Conservation (phyloP, 2,888 invertebrate species). For the Cephus pulcher region DNA sequence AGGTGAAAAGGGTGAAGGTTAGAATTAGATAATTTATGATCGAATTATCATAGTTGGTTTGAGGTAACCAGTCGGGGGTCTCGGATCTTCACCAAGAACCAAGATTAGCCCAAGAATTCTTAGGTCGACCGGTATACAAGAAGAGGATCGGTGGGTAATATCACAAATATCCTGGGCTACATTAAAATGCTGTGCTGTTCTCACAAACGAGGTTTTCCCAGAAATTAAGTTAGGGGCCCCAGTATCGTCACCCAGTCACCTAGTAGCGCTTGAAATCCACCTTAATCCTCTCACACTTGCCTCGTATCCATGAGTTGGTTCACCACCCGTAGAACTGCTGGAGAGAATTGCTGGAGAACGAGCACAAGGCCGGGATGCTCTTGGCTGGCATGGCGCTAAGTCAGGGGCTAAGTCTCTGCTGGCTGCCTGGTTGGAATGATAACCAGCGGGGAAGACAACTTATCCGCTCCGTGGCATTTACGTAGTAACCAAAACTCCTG, state of each 20-base stretch:
- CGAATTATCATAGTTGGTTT: conserved; percentile 35
- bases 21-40: conserved; percentile 47
- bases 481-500: conserved; percentile 18
- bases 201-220: not conserved
- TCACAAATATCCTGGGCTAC: not conserved
- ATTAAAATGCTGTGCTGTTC: not conserved
- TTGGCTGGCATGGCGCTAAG: conserved; percentile 31
- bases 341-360: not conserved
- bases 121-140: not conserved
- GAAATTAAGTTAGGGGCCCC: not conserved
- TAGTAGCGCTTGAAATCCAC: conserved; percentile 27
- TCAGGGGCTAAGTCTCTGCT: conserved; percentile 30
- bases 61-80: not conserved
- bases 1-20: conserved; percentile 19
- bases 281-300: conserved; percentile 29
- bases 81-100: not conserved
- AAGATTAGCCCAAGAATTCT: not conserved
- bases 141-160: not conserved
- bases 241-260: conserved; percentile 26
- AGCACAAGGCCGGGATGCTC: conserved; percentile 6
- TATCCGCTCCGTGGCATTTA: conserved; percentile 14
- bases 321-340: not conserved
- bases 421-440: conserved; percentile 41
- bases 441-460: conserved; percentile 34
- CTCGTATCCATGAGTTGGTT: not conserved